A percentile compares a stretch with the other conserved stretches of the same genome.
Evolutionary conservation across 2,888 invertebrate species (phyloP).

Genomic region (Raillietiella orientalis): DNA sequence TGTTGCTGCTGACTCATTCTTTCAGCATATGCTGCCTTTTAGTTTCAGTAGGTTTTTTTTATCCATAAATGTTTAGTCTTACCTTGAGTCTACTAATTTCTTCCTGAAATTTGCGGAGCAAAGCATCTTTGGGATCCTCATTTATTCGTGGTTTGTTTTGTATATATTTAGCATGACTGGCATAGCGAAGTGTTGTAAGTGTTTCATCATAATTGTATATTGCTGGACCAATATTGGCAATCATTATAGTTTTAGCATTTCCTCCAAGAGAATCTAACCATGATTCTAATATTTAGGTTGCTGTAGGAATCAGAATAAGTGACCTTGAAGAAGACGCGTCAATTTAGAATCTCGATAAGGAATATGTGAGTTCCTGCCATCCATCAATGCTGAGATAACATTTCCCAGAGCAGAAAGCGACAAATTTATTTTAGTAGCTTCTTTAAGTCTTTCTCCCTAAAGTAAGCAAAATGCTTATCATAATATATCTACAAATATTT

Average conservation of each 20-base stretch:
- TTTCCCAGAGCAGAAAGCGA: slow-evolving; percentile 90
- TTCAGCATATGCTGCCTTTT: no score
- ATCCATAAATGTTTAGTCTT: slow-evolving; percentile 8
- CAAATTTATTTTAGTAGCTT: slow-evolving; percentile 89
- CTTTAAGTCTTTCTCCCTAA: slow-evolving; percentile 54
- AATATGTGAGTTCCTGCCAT: slow-evolving; percentile 60
- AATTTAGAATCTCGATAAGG: slow-evolving; percentile 93
- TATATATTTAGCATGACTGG: slow-evolving; percentile 88
- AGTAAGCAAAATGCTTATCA: slow-evolving; percentile 4
- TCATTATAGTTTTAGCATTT: slow-evolving; percentile 96
- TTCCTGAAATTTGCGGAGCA: slow-evolving; percentile 74
- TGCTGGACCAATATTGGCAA: slow-evolving; percentile 93
- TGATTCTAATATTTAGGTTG: not conserved
- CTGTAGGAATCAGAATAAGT: slow-evolving; percentile 2
- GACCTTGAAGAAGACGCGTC: slow-evolving; percentile 55
- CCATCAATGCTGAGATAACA: slow-evolving; percentile 83
- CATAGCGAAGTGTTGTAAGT: slow-evolving; percentile 76
- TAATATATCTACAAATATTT: not conserved
- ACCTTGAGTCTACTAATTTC: slow-evolving; percentile 40
- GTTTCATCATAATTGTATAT: slow-evolving; percentile 94
- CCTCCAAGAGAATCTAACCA: slow-evolving; percentile 68
- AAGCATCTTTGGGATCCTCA: slow-evolving; percentile 95
- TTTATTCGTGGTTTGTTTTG: slow-evolving; percentile 95
- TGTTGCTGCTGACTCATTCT: no score
- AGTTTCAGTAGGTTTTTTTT: no score